phyloP scores from a whole-genome alignment of 1,140 invertebrate species.

The Coelopa frigida region DNA sequence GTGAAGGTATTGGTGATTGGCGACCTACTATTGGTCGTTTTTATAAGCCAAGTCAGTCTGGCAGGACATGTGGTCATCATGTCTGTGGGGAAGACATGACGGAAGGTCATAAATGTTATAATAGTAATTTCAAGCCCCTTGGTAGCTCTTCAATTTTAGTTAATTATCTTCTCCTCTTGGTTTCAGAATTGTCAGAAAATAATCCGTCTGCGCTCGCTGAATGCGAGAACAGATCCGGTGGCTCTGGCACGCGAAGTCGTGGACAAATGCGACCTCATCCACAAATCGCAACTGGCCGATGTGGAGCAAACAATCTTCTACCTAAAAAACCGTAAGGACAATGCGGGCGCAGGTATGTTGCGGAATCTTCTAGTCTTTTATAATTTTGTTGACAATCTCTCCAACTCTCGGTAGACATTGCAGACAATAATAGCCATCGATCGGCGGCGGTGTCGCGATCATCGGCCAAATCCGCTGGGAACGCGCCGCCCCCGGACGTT shows the following conservation, averaged over 20 bases:
- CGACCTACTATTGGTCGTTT: too few species aligned
- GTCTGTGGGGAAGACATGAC: too few species aligned
- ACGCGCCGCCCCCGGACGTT: conserved; percentile 45
- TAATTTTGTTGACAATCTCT: neutral
- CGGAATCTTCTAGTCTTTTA: too few species aligned
- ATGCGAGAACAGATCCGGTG: conserved; percentile 70
- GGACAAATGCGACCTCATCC: conserved; percentile 82
- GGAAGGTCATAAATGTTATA: too few species aligned
- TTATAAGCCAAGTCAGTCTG: too few species aligned
- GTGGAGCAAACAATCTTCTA: conserved; percentile 90
- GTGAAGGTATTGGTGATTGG: too few species aligned
- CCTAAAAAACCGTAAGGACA: conserved; percentile 71
- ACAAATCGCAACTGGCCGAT: conserved; percentile 73
- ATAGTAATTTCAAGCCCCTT: too few species aligned
- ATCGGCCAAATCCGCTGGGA: conserved; percentile 10
- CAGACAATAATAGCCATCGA: conserved; percentile 33
- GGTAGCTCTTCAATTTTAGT: too few species aligned
- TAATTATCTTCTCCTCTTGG: conserved; percentile 2
- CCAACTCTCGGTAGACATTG: conserved; percentile 21
- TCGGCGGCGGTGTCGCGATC: conserved; percentile 25
- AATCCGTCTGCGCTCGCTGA: conserved; percentile 78
- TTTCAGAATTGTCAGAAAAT: conserved; percentile 69
- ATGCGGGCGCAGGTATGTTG: conserved; percentile 37
- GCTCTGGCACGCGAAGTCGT: conserved; percentile 79
- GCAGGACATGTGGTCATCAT: too few species aligned